Conservation (phyloP, 2,797 vertebrate species). For the Microtus agrestis region DNA sequence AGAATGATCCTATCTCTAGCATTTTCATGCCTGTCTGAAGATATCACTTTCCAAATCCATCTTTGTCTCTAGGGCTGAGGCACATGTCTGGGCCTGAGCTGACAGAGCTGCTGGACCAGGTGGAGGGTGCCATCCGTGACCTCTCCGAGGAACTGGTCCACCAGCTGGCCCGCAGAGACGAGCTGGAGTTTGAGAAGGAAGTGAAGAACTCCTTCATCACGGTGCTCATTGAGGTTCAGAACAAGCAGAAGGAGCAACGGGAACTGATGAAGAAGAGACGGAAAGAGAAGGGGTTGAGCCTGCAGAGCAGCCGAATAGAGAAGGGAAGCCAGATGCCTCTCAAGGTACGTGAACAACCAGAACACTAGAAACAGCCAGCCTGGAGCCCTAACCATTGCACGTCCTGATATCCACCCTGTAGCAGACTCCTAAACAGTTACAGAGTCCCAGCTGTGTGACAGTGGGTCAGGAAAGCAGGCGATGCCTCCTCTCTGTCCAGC, state of each 20-base stretch:
- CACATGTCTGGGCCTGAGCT: slow-evolving; percentile 91
- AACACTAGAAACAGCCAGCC: accelerated
- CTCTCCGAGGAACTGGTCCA: slow-evolving; percentile 95
- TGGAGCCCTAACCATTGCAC: accelerated
- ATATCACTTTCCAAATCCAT: not conserved
- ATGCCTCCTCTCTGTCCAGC: not conserved
- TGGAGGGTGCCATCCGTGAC: slow-evolving; percentile 92
- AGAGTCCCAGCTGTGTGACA: not conserved
- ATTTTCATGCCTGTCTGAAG: not conserved
- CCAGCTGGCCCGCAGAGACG: slow-evolving; percentile 95
- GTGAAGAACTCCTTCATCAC: slow-evolving; percentile 98
- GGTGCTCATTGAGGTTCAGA: slow-evolving; percentile 95
- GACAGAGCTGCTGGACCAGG: slow-evolving; percentile 90
- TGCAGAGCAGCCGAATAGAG: slow-evolving; percentile 91
- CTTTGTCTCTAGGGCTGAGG: slow-evolving; percentile 89
- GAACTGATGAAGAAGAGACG: slow-evolving; percentile 93
- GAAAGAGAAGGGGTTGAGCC: slow-evolving; percentile 93
- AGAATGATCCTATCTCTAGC: not conserved
- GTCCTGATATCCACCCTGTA: not conserved
- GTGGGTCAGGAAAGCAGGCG: too few species aligned
- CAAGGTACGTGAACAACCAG: slow-evolving; percentile 87
- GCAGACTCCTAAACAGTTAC: not conserved
- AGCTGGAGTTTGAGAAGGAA: slow-evolving; percentile 97
- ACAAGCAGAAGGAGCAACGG: slow-evolving; percentile 95
- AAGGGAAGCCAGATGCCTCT: slow-evolving; percentile 93